phyloP scores from a whole-genome alignment of 2,797 vertebrate genomes.

The Peromyscus eremicus region DNA sequence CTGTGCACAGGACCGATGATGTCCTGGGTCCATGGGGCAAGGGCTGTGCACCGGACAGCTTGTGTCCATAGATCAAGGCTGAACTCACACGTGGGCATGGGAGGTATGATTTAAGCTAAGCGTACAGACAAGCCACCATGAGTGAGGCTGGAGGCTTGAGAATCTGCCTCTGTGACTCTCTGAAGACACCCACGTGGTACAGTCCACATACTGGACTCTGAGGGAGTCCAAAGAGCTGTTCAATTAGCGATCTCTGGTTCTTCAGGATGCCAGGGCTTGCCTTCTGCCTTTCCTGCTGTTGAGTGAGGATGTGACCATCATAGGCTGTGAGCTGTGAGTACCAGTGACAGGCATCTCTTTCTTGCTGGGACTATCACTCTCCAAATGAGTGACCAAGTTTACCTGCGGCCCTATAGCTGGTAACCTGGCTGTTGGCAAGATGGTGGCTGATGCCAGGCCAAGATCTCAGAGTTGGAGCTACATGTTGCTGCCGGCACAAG shows the following conservation, averaged over 20 bases:
- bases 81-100: not conserved
- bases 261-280: fast-evolving
- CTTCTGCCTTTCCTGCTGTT: not conserved
- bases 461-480: fast-evolving
- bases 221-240: no score
- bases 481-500: not conserved
- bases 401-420: not conserved
- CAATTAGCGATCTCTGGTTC: not conserved
- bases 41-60: no score
- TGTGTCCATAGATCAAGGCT: not conserved
- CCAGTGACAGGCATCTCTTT: no score
- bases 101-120: not conserved
- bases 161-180: fast-evolving
- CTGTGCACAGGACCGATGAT: not conserved
- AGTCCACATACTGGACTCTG: fast-evolving
- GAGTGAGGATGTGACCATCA: not conserved
- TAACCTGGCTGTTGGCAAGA: no score
- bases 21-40: not conserved
- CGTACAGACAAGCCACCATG: fast-evolving
- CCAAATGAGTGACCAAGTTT: not conserved
- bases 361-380: not conserved
- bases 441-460: no score
- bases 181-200: fast-evolving
- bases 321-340: not conserved
- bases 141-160: not conserved